These are phyloP conservation scores for Harpalus rufipes DNA, from an alignment of 2,888 invertebrate genomes.

Conservation along the genomic window DNA sequence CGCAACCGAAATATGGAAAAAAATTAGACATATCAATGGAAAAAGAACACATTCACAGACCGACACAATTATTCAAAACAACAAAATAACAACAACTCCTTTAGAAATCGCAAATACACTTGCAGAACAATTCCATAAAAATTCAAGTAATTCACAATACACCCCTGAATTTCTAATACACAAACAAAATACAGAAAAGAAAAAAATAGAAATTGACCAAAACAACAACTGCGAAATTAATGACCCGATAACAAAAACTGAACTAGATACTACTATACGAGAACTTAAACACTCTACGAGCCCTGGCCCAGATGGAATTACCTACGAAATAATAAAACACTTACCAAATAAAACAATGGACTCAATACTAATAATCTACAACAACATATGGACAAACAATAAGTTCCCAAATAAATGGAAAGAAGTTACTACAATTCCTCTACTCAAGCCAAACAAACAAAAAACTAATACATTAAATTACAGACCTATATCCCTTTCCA, in stretches of 20 bases:
- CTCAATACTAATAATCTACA: neutral
- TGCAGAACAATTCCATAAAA: constrained; percentile 4
- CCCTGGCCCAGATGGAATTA: constrained; percentile 7
- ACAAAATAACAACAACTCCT: neutral
- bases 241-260: constrained; percentile 1
- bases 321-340: constrained; percentile 8
- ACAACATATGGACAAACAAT: neutral
- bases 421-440: neutral
- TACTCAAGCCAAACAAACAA: neutral
- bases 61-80: neutral
- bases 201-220: neutral
- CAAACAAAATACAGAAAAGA: constrained; percentile 6
- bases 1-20: neutral
- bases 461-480: neutral
- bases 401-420: neutral
- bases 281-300: constrained; percentile 4
- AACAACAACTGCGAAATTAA: neutral
- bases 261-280: neutral
- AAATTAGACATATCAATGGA: constrained; percentile 20
- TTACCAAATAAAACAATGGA: neutral
- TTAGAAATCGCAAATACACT: constrained; percentile 5
- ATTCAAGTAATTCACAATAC: constrained; percentile 16
- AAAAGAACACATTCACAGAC: neutral
- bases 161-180: neutral
- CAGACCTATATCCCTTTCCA: neutral